Evolutionary conservation across 1,140 invertebrate species (phyloP), one percentile per base, ranked within the genome.

Genomic region (Hermetia illucens): DNA sequence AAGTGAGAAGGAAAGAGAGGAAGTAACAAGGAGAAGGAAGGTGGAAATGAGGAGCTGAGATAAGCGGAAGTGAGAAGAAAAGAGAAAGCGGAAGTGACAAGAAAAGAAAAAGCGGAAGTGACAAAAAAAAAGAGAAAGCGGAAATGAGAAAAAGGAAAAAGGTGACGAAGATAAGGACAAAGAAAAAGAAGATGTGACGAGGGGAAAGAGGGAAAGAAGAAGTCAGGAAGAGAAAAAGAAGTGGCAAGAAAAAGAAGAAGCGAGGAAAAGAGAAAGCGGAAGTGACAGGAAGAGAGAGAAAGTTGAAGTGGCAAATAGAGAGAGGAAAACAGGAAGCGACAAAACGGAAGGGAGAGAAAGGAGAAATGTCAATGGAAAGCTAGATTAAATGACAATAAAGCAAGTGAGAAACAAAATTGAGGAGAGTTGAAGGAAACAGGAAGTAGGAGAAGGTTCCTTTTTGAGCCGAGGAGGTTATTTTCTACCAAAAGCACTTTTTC

Each of bases 291-390:
- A 33, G 9, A 33, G 8, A 33, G 9, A 33, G 32, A 33, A 8
- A 16, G 32, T n/a, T 6, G 17, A 6, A 33, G 9, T n/a, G 32
- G 17, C 8, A 33, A 16, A 33, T 16, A 33, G 32, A 33, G 9
- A 33, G 16, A 33, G 32, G 32, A 33, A 33, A 33, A 33, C 8
- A 33, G 32, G 17, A 33, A 33, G 32, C 8, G 16, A 33, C 12
- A 16, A 15, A 33, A 33, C 12, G 17, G 15, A 33, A 8, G 17
- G 32, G 15, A 16, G 17, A 15, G 32, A 33, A 33, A 33, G 32
- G 8, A 16, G 17, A 16, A 16, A 15, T n/a, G 32, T n/a, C 8
- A 33, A 15, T n/a, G 9, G 15, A 16, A 33, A 33, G 15, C 8
- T 12, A 10, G 32, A 16, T 9, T 9, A 33, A 33, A 16, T n/a